Evolutionary conservation across 2,113 vertebrate species (phyloP), one percentile per base, ranked within the genome.

Genomic region (Egretta garzetta): DNA sequence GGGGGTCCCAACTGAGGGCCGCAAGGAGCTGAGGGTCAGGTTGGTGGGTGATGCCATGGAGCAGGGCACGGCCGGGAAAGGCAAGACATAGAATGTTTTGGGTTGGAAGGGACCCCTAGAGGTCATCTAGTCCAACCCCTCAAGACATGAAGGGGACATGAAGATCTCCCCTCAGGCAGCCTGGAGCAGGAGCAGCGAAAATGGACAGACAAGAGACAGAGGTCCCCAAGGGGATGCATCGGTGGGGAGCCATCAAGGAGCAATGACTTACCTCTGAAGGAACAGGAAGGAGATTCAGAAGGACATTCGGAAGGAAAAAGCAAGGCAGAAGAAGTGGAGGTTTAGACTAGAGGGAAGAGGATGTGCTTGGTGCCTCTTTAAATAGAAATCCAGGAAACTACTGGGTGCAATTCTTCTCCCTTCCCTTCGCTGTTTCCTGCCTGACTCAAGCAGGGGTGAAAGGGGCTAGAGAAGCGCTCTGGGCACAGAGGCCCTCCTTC

Each of bases 301-400:
- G 71, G 55, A 80, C 35, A 73, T 35, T 90, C 52, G 53, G 45
- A 72, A 82, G 22, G 56, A 86, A 84, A 62, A 73, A 30, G 56
- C 56, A 76, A 79, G 62, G 58, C 28, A 66, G 77, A 76, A 95
- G 60, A 75, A 76, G 66, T 6, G 23, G 52, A 89, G 12, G 66
- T 75, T 92, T 91, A 75, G 72, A 80, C 56, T 71, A 56, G 22
- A 79, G 33, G 67, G 74, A 95, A 94, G 81, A 93, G 94, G 68
- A 93, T 66, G 37, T 80, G 53, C 18, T 91, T 90, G 66, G 55
- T 80, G 37, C 62, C n/a, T 96, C 84, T 94, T 95, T 85, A 95
- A 96, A 95, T 72, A 95, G 81, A 90, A 93, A 80, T 90, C 58
- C 91, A 55, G 91, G 91, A 96, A 97, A 85, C 73, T 62, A 67